Evolutionary conservation across 1,140 invertebrate genomes (phyloP).

Genomic region (Drosophila lacertosa): DNA sequence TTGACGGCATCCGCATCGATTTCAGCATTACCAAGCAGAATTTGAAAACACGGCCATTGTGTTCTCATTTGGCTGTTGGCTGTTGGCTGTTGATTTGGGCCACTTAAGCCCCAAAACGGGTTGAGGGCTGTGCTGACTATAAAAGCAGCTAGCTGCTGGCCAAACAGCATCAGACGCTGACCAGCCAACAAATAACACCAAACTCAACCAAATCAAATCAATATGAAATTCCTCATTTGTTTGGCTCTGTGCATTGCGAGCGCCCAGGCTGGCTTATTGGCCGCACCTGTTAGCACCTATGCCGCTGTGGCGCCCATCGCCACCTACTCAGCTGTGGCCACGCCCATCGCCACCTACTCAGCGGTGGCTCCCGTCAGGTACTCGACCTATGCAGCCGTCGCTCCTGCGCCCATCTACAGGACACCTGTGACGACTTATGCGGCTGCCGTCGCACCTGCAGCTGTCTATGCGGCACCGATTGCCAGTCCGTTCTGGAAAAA

Average conservation of each 20-base stretch:
- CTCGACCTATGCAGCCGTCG: conserved; percentile 4
- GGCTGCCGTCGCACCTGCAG: conserved; percentile 6
- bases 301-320: conserved; percentile 13
- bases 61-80: conserved; percentile 25
- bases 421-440: conserved; percentile 24
- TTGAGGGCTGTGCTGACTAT: conserved; percentile 18
- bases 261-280: conserved; percentile 23
- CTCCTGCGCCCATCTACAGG: conserved; percentile 5
- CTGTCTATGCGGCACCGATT: conserved; percentile 10
- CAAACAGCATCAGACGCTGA: conserved; percentile 13
- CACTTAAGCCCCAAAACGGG: conserved; percentile 35
- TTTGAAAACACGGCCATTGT: conserved; percentile 32
- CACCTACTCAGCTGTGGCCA: conserved; percentile 21
- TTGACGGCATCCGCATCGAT: conserved; percentile 13
- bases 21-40: conserved; percentile 27
- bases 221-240: conserved; percentile 39
- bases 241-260: conserved; percentile 22
- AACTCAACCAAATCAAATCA: conserved; percentile 16
- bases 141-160: conserved; percentile 11
- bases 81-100: conserved; percentile 8
- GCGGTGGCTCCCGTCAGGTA: not conserved
- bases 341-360: conserved; percentile 29
- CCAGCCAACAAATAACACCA: conserved; percentile 20
- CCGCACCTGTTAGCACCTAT: conserved; percentile 19
- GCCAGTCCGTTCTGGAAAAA: conserved; percentile 21